Conservation (phyloP, 2,888 invertebrate genomes). For the Drosophila fulvimacula region DNA sequence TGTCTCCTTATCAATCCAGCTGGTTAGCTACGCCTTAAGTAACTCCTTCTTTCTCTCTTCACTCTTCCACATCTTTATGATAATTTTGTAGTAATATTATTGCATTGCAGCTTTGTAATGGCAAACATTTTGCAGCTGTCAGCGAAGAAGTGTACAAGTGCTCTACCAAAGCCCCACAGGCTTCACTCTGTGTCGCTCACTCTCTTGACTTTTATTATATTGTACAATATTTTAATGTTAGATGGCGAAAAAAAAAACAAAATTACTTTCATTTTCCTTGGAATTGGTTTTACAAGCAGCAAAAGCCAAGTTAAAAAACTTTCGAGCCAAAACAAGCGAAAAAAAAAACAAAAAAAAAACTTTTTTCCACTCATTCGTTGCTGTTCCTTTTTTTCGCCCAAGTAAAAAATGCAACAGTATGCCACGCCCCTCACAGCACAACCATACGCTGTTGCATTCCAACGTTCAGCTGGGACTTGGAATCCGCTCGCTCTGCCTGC, state of each 20-base stretch:
- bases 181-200: not conserved
- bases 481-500: not conserved
- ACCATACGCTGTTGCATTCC: slow-evolving; percentile 50
- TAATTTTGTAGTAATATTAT: slow-evolving; percentile 73
- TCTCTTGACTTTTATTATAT: slow-evolving; percentile 60
- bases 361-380: slow-evolving; percentile 30
- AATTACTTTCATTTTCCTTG: slow-evolving; percentile 79
- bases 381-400: not conserved
- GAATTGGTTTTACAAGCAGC: slow-evolving; percentile 79
- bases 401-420: slow-evolving; percentile 68
- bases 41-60: too few relatives aligned
- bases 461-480: slow-evolving; percentile 42
- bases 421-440: not conserved
- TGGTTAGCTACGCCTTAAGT: not conserved
- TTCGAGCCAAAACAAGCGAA: slow-evolving; percentile 65
- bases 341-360: slow-evolving; percentile 41
- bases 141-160: slow-evolving; percentile 16
- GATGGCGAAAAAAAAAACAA: slow-evolving; percentile 51
- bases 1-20: slow-evolving; percentile 16
- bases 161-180: not conserved
- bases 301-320: slow-evolving; percentile 58
- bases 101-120: slow-evolving; percentile 67
- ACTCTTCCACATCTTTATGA: slow-evolving; percentile 44
- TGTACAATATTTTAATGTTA: slow-evolving; percentile 68
- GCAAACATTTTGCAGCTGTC: slow-evolving; percentile 70